A percentile compares a stretch with the other conserved stretches of the same genome.
phyloP scores from a whole-genome alignment of 2,797 vertebrate species.

The Peromyscus eremicus region DNA sequence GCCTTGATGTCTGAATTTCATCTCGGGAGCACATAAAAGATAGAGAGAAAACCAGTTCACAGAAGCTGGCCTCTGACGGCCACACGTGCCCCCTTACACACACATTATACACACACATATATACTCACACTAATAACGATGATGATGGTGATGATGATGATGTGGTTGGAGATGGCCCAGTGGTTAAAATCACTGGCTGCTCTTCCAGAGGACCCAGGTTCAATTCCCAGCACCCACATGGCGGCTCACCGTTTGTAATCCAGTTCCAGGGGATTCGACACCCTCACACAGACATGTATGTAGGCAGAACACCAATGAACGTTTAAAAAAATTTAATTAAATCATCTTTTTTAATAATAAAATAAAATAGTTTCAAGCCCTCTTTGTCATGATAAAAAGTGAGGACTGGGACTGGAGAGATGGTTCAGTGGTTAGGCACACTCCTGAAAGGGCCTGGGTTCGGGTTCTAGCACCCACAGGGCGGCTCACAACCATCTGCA shows the following conservation, averaged over 20 bases:
- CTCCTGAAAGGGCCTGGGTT: background rate
- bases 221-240: background rate
- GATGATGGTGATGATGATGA: background rate
- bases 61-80: background rate
- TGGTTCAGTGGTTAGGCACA: background rate
- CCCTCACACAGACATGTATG: background rate
- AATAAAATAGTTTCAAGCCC: background rate
- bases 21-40: no score
- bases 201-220: background rate
- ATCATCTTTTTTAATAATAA: background rate
- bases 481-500: background rate
- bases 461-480: background rate
- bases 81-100: background rate
- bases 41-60: background rate
- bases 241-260: background rate
- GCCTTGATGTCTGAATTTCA: background rate
- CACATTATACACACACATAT: background rate
- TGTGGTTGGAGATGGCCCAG: background rate
- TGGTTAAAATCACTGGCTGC: background rate
- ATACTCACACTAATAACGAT: background rate
- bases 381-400: constrained; percentile 2
- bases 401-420: background rate
- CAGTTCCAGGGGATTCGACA: no score
- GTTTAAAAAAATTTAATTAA: background rate
- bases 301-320: background rate